Conservation (phyloP, 2,888 invertebrate species). For the Agrochola lota region DNA sequence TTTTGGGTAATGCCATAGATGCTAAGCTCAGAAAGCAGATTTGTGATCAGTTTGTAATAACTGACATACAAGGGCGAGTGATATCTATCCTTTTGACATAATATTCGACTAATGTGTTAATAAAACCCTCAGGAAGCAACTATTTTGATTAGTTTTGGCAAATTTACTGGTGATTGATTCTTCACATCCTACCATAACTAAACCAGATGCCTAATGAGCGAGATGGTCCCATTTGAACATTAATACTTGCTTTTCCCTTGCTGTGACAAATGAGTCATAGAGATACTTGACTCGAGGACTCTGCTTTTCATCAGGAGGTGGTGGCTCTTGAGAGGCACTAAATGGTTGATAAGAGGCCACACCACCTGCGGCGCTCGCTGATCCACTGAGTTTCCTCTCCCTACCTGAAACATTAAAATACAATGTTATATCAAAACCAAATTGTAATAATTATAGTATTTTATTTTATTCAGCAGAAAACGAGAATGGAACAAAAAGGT, state of each 20-base stretch:
- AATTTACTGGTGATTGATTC: no score
- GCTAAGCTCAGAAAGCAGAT: neutral
- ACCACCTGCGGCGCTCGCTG: conserved; percentile 91
- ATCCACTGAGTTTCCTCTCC: conserved; percentile 94
- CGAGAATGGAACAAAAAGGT: neutral
- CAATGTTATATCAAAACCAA: neutral
- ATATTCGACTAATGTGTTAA: neutral
- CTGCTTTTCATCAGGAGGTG: conserved; percentile 93
- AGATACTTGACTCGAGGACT: conserved; percentile 91
- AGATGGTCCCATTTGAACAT: neutral
- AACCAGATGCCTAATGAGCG: neutral
- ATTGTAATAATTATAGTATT: neutral
- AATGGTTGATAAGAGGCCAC: conserved; percentile 97
- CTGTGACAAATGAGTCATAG: conserved; percentile 90
- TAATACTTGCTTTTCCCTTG: conserved; percentile 84
- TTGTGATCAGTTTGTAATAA: neutral
- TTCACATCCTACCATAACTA: neutral
- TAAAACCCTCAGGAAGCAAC: neutral
- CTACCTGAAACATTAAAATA: conserved; percentile 85
- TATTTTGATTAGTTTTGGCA: neutral
- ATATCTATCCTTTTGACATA: neutral
- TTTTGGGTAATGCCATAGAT: neutral
- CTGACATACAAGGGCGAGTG: neutral
- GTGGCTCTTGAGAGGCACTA: conserved; percentile 95
- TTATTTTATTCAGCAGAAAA: neutral